These are phyloP conservation scores for Loxodonta africana DNA, from an alignment of 2,113 vertebrate genomes.

Conservation along the genomic window DNA sequence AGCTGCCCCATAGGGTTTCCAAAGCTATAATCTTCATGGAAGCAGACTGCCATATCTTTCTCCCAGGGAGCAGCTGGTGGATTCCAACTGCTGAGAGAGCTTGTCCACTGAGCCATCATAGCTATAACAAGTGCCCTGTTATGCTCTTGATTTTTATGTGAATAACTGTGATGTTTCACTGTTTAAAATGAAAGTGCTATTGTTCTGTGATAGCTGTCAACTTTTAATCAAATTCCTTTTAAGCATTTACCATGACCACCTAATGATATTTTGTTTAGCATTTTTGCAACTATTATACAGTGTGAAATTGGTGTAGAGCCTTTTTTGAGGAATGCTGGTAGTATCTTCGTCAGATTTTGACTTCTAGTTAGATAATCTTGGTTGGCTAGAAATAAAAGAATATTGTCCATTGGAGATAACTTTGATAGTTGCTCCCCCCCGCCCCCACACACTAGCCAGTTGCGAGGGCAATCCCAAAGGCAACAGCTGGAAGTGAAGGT, in stretches of 20 bases:
- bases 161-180: conserved; percentile 28
- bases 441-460: no score
- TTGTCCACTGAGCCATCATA: background rate
- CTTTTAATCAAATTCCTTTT: conserved; percentile 33
- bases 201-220: conserved; percentile 1
- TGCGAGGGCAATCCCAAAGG: no score
- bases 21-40: no score
- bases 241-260: conserved; percentile 14
- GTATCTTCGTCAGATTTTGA: background rate
- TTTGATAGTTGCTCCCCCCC: no score
- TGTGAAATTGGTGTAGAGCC: background rate
- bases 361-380: background rate
- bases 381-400: no score
- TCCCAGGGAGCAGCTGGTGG: no score
- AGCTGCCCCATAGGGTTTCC: no score
- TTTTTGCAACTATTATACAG: conserved; percentile 28
- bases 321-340: conserved; percentile 1
- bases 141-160: background rate
- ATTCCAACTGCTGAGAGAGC: no score
- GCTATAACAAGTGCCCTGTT: background rate
- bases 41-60: no score
- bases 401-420: no score
- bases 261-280: background rate
- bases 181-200: conserved; percentile 14
- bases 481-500: no score